Percentiles rank a stretch among this genome's conserved stretches.
phyloP scores from a whole-genome alignment of 2,888 invertebrate species.

The Coelopa pilipes region DNA sequence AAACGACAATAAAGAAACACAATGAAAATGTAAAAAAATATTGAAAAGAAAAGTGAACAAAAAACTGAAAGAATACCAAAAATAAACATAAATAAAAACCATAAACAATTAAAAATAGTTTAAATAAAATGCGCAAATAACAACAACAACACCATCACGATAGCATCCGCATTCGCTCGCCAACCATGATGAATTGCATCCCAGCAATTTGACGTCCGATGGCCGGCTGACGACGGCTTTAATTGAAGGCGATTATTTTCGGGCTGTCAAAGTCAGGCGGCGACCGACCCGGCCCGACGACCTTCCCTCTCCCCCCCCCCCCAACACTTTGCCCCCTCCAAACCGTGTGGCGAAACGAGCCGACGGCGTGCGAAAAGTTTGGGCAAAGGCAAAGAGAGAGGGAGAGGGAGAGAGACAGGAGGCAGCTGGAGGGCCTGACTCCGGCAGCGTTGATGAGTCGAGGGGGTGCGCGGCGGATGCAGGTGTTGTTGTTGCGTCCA shows the following conservation, averaged over 20 bases:
- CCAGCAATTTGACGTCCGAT: constrained; percentile 10
- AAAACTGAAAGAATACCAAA: not conserved
- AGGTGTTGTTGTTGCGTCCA: too few relatives aligned
- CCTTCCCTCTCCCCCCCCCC: too few relatives aligned
- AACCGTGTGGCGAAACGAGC: too few relatives aligned
- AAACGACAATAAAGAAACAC: too few relatives aligned
- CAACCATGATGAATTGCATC: constrained; percentile 25
- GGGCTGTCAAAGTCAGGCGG: constrained; percentile 18
- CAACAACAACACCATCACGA: too few relatives aligned
- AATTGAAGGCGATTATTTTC: constrained; percentile 14
- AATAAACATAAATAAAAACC: too few relatives aligned
- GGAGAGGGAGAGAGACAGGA: not conserved
- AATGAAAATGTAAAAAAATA: too few relatives aligned
- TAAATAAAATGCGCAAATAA: too few relatives aligned
- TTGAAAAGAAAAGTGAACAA: too few relatives aligned
- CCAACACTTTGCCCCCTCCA: too few relatives aligned
- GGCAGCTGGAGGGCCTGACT: not conserved
- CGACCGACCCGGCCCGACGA: not conserved
- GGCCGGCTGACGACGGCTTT: constrained; percentile 35
- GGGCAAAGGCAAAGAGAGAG: not conserved
- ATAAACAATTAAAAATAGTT: not conserved
- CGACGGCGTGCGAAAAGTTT: not conserved
- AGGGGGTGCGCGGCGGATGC: too few relatives aligned
- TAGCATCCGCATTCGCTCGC: not conserved
- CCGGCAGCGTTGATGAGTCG: not conserved